Base-by-base conservation (phyloP, 92 coral and sea anemone species). In the Heliopora coerulea region DNA sequence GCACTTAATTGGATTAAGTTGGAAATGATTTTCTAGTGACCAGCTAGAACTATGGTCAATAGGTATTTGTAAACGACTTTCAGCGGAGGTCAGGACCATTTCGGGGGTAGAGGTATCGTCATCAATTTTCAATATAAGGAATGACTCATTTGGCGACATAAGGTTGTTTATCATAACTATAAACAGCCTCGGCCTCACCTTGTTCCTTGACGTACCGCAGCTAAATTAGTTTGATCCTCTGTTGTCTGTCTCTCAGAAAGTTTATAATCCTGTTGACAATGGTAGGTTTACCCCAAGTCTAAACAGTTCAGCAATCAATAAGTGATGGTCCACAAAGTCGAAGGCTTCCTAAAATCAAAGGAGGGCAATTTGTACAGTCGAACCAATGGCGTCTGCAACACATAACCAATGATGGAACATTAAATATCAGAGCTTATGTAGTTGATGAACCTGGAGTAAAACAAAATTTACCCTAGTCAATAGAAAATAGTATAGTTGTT, bases 321-420 rank as follows among this genome's bases (percentile, higher is more conserved):
- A n/a, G n/a, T n/a, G n/a, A n/a, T n/a, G n/a, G n/a, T n/a, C 88
- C 8, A 84, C 84, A 21, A 79, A 68, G 44, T 84, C 81, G 62
- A 84, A 84, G 30, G 88, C 84, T 73, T 81, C 63, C 75, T 28
- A 12, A 54, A 46, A 57, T 20, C 49, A 63, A 13, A 80, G 24
- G 19, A 59, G 49, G 52, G 73, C 74, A 65, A 67, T 54, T 39
- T 78, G 73, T 15, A 74, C 85, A 79, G 84, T 6, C 11, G 59
- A 48, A 11, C n/a, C 84, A 15, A 75, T 73, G 73, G 73, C 74
- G 39, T 82, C 82, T 27, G 78, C 65, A 0, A 68, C 49, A 26
- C 56, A 23, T 2, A 67, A 35, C 78, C 76, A 63, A 23, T 73
- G 79, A 26, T 69, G 70, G 19, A 79, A 39, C 79, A 67, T 78